Evolutionary conservation across 92 coral and sea anemone species (phyloP).

Genomic region (Bergia puertoricense): DNA sequence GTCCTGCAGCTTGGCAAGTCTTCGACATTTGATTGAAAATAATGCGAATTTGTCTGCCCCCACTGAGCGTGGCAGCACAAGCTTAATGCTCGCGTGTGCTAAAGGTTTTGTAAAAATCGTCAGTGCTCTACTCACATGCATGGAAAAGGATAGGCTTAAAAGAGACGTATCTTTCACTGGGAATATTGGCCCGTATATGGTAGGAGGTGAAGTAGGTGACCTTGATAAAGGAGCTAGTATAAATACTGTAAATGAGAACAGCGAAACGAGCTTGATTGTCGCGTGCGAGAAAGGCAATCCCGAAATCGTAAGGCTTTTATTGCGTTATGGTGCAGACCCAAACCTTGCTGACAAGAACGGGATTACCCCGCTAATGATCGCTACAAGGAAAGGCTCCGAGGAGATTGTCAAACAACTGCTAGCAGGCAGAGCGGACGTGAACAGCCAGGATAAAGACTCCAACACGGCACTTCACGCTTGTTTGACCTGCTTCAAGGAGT

Average conservation of each 20-base stretch:
- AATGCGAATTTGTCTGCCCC: conserved; percentile 66
- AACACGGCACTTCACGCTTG: conserved; percentile 79
- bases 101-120: conserved; percentile 77
- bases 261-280: conserved; percentile 77
- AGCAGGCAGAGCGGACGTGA: conserved; percentile 60
- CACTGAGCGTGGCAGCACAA: conserved; percentile 79
- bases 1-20: conserved; percentile 70
- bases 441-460: conserved; percentile 65
- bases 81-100: conserved; percentile 82
- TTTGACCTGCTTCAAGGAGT: conserved; percentile 68
- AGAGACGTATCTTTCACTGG: conserved; percentile 47
- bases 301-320: conserved; percentile 66
- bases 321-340: conserved; percentile 77
- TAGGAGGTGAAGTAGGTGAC: not conserved
- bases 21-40: conserved; percentile 73
- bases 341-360: conserved; percentile 69
- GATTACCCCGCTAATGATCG: conserved; percentile 69
- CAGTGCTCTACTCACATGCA: conserved; percentile 63
- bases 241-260: conserved; percentile 65
- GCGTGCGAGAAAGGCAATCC: conserved; percentile 81
- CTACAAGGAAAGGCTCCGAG: conserved; percentile 76
- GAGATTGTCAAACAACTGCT: conserved; percentile 68
- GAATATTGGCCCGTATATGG: not conserved
- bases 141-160: conserved; percentile 54
- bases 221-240: conserved; percentile 43